Evolutionary conservation across 2,113 vertebrate genomes (phyloP).

Genomic region (Ctenomys sociabilis): DNA sequence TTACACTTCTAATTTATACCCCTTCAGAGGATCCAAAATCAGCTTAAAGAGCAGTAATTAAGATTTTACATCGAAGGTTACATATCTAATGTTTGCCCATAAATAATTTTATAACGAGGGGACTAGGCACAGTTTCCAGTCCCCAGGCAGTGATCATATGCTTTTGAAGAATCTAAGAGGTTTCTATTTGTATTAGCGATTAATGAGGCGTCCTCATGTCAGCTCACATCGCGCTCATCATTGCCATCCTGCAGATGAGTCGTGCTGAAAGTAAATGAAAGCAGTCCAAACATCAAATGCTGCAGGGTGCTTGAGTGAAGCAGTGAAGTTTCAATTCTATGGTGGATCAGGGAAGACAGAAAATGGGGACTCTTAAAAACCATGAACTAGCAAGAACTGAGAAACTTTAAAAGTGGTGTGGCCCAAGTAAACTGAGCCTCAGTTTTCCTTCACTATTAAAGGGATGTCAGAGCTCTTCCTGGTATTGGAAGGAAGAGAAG

Average conservation of each 20-base stretch:
- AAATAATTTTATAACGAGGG: conserved; percentile 64
- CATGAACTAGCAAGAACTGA: not conserved
- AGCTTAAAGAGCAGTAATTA: conserved; percentile 57
- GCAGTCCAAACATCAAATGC: not conserved
- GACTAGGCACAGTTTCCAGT: not conserved
- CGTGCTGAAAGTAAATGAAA: conserved; percentile 19
- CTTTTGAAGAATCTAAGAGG: conserved; percentile 41
- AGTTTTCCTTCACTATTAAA: not conserved
- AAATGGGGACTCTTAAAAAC: not conserved
- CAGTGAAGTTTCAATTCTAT: not conserved
- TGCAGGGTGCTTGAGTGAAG: not conserved
- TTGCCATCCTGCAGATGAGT: conserved; percentile 9
- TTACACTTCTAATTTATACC: conserved; percentile 22
- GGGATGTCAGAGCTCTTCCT: not conserved
- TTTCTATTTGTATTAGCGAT: conserved; percentile 61
- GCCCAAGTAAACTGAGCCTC: not conserved
- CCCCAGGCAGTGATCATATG: conserved; percentile 22
- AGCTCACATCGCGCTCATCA: conserved; percentile 47
- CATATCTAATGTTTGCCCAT: conserved; percentile 41
- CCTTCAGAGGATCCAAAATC: conserved; percentile 6
- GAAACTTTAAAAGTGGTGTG: not conserved
- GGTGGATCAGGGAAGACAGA: not conserved
- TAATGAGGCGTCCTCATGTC: conserved; percentile 24
- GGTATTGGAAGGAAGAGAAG: not conserved
- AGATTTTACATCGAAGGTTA: conserved; percentile 50